A percentile compares a stretch with the other conserved stretches of the same genome.
phyloP scores from a whole-genome alignment of 1,140 invertebrate species.

The Drosophila sp. region DNA sequence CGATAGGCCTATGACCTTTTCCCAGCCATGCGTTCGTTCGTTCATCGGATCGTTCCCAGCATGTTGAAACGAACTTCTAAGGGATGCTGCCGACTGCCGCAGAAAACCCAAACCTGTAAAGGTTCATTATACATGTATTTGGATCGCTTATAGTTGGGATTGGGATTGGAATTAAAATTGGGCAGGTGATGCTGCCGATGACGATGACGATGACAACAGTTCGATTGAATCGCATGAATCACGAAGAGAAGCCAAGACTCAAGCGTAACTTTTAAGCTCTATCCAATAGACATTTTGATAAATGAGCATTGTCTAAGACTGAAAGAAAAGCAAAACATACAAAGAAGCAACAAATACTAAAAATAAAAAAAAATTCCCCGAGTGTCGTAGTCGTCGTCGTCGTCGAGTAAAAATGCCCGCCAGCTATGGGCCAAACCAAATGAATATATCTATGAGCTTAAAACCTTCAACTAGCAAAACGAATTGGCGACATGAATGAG shows the following conservation, averaged over 20 bases:
- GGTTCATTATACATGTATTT: slow-evolving; percentile 70
- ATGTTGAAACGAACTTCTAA: slow-evolving; percentile 61
- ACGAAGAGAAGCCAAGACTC: slow-evolving; percentile 35
- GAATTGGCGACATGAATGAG: not conserved
- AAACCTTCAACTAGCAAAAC: slow-evolving; percentile 4
- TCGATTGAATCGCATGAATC: slow-evolving; percentile 69
- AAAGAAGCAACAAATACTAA: not conserved
- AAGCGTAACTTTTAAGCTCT: slow-evolving; percentile 53
- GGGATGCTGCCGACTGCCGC: slow-evolving; percentile 59
- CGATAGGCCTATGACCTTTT: slow-evolving; percentile 71
- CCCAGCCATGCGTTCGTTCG: slow-evolving; percentile 9
- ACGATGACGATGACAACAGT: slow-evolving; percentile 14
- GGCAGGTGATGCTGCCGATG: slow-evolving; percentile 40
- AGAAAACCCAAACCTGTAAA: not conserved
- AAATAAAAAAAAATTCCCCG: slow-evolving; percentile 13
- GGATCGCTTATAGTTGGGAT: slow-evolving; percentile 31
- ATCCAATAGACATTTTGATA: slow-evolving; percentile 73
- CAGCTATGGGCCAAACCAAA: slow-evolving; percentile 12
- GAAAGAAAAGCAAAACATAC: slow-evolving; percentile 9
- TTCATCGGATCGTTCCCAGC: slow-evolving; percentile 26
- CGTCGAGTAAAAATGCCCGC: slow-evolving; percentile 13
- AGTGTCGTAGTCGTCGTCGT: slow-evolving; percentile 1
- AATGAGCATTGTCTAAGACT: slow-evolving; percentile 40
- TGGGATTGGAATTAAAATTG: slow-evolving; percentile 14
- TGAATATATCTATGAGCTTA: not conserved